phyloP scores from a whole-genome alignment of 2,797 vertebrate species.

The Prionace glauca region DNA sequence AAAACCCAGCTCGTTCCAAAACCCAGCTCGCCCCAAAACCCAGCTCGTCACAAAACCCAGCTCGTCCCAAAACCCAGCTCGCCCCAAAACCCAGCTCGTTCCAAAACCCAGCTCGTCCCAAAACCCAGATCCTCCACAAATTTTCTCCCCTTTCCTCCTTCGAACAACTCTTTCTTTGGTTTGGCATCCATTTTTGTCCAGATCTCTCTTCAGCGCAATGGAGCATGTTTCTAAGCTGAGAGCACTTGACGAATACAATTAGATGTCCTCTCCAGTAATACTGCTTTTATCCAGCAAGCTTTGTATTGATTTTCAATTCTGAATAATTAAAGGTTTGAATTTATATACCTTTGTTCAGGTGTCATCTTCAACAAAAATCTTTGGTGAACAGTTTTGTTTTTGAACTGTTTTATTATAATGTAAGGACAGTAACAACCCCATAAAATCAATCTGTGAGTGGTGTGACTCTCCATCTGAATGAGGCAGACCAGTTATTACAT shows the following conservation, averaged over 20 bases:
- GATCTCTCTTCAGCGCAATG: not conserved
- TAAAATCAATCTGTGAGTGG: not conserved
- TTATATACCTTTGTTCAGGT: not conserved
- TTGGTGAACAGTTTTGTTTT: not conserved
- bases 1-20: not conserved
- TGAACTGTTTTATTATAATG: not conserved
- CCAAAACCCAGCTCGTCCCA: no score
- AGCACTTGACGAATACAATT: not conserved
- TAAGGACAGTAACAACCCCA: not conserved
- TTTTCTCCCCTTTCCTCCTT: not conserved
- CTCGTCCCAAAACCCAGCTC: no score
- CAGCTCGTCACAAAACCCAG: no score
- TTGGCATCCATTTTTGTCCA: not conserved
- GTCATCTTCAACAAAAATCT: not conserved
- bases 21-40: no score
- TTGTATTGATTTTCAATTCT: not conserved
- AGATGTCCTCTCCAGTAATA: not conserved
- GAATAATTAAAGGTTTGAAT: not conserved
- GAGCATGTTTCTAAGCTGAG: not conserved
- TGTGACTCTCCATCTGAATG: not conserved
- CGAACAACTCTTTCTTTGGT: not conserved
- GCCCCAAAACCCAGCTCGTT: no score
- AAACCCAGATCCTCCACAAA: not conserved
- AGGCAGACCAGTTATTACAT: not conserved
- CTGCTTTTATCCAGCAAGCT: not conserved